Conservation (phyloP, 1,140 invertebrate species). For the Platyura marginata region DNA sequence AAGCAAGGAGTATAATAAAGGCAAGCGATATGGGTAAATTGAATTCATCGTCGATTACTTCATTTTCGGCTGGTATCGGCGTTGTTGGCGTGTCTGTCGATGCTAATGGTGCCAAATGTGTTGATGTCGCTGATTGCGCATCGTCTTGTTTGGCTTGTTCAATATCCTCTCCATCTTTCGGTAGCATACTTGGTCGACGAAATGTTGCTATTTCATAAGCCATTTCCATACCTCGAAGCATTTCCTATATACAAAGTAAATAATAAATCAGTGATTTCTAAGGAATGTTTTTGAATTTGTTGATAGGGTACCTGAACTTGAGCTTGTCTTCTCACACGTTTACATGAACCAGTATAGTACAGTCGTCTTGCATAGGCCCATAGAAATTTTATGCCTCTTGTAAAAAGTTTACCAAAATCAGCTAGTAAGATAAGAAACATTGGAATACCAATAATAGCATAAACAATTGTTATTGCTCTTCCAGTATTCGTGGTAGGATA, state of each 20-base stretch:
- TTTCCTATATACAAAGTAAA: slow-evolving; percentile 34
- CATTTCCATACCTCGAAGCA: slow-evolving; percentile 63
- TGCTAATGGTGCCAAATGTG: slow-evolving; percentile 10
- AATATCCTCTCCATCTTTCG: not conserved
- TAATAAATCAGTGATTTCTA: not conserved
- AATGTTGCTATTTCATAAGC: slow-evolving; percentile 58
- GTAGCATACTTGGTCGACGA: slow-evolving; percentile 37
- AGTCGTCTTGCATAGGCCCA: slow-evolving; percentile 76
- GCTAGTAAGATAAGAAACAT: slow-evolving; percentile 76
- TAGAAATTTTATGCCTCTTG: slow-evolving; percentile 79
- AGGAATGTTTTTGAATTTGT: not conserved
- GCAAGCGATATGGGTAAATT: slow-evolving; percentile 79
- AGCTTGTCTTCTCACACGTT: slow-evolving; percentile 49
- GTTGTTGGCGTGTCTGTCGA: slow-evolving; percentile 33
- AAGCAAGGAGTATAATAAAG: slow-evolving; percentile 57
- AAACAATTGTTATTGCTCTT: slow-evolving; percentile 72
- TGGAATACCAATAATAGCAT: slow-evolving; percentile 89
- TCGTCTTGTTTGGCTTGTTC: slow-evolving; percentile 17
- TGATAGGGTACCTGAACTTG: slow-evolving; percentile 43
- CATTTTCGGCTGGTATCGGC: slow-evolving; percentile 46
- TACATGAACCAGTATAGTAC: slow-evolving; percentile 69
- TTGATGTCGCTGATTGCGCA: slow-evolving; percentile 11
- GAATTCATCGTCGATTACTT: slow-evolving; percentile 76
- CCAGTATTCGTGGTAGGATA: slow-evolving; percentile 71
- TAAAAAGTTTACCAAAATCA: slow-evolving; percentile 87